These are phyloP conservation scores for Nephrotoma guestfalica DNA, from an alignment of 2,888 invertebrate genomes.

Conservation along the genomic window DNA sequence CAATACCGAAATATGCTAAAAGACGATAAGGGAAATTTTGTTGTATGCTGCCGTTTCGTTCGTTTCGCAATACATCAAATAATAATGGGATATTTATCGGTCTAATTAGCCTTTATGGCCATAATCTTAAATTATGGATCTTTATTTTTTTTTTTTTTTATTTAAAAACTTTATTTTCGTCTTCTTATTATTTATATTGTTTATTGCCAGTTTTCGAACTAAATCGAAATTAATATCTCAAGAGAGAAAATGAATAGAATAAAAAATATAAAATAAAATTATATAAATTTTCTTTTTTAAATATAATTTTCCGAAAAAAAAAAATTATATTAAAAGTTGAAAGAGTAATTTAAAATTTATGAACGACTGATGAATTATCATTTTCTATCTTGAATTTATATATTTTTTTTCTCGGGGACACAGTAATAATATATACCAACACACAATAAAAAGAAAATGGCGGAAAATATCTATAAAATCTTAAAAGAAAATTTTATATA, in stretches of 20 bases:
- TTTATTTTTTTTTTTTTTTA: conserved; percentile 10
- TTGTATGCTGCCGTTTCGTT: background rate
- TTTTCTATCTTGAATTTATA: background rate
- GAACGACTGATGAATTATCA: conserved; percentile 5
- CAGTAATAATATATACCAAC: background rate
- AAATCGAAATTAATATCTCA: conserved; percentile 5
- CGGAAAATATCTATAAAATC: background rate
- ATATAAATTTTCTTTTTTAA: background rate
- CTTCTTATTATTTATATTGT: background rate
- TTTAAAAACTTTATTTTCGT: conserved; percentile 8
- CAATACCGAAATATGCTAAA: background rate
- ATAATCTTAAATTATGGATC: conserved; percentile 15
- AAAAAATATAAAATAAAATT: background rate
- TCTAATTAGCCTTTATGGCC: conserved; percentile 15
- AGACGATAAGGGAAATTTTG: background rate
- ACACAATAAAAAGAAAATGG: background rate
- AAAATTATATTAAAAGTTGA: conserved; percentile 3
- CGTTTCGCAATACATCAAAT: conserved; percentile 5
- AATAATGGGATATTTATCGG: conserved; percentile 11
- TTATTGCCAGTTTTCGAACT: conserved; percentile 6
- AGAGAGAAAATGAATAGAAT: background rate
- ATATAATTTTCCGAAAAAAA: background rate
- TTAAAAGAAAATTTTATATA: background rate
- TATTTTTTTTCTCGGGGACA: background rate
- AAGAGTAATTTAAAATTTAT: conserved; percentile 6